A percentile compares a stretch with the other conserved stretches of the same genome.
Conservation (phyloP, 2,888 invertebrate species). For the Stratiomys singularior region DNA sequence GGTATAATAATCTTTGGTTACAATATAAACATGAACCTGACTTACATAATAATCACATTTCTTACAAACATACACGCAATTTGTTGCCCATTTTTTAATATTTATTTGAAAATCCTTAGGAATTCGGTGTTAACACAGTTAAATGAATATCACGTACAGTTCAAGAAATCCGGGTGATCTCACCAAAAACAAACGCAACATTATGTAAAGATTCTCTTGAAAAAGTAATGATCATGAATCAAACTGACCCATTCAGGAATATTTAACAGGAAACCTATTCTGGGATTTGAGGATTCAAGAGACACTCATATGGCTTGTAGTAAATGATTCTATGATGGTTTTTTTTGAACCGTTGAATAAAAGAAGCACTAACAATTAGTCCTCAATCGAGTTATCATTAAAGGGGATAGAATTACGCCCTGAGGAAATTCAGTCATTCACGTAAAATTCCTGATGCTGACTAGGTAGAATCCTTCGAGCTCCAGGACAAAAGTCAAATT, state of each 20-base stretch:
- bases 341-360: too few relatives aligned
- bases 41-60: conserved; percentile 17
- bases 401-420: too few relatives aligned
- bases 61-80: neutral
- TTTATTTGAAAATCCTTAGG: conserved; percentile 37
- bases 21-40: conserved; percentile 33
- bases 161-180: neutral
- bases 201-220: neutral
- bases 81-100: neutral
- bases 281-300: too few relatives aligned
- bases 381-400: too few relatives aligned
- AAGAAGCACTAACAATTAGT: too few relatives aligned
- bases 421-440: too few relatives aligned
- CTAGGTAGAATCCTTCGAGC: too few relatives aligned
- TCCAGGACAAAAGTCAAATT: too few relatives aligned
- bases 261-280: too few relatives aligned
- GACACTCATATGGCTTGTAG: too few relatives aligned
- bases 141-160: conserved; percentile 12
- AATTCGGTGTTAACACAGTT: neutral
- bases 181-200: neutral
- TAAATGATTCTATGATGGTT: too few relatives aligned
- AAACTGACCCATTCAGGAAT: conserved; percentile 32
- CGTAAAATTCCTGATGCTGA: too few relatives aligned
- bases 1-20: conserved; percentile 6
- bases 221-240: conserved; percentile 23